Evolutionary conservation across 2,888 invertebrate genomes (phyloP).

Genomic region (Polymixis lichenea): DNA sequence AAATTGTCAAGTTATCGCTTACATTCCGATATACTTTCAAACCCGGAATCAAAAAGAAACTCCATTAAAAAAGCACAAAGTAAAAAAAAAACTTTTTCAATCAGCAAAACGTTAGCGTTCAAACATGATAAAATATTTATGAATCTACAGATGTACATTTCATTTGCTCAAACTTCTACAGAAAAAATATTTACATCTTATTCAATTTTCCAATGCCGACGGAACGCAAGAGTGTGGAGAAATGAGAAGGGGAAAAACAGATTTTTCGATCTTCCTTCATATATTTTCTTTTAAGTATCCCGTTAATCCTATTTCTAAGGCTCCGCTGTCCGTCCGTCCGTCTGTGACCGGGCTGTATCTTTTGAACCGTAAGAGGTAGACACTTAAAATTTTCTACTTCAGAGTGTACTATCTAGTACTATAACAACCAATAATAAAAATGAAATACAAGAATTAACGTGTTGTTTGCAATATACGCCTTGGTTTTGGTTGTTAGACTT

Average conservation of each 20-base stretch:
- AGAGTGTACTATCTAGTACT: not conserved
- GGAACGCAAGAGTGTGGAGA: not conserved
- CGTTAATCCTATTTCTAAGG: not conserved
- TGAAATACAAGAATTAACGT: too few species aligned
- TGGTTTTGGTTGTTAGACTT: not conserved
- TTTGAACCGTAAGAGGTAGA: not conserved
- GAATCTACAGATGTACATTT: slow-evolving; percentile 38
- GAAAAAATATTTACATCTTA: slow-evolving; percentile 13
- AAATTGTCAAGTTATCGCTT: not conserved
- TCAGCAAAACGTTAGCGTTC: slow-evolving; percentile 41
- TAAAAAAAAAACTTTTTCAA: slow-evolving; percentile 49
- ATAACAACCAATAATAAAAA: too few species aligned
- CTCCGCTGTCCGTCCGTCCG: not conserved
- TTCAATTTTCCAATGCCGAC: not conserved
- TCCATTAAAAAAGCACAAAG: slow-evolving; percentile 32
- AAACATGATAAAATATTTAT: slow-evolving; percentile 57
- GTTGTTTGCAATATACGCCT: too few species aligned
- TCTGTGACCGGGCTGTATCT: not conserved
- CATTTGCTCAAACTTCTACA: slow-evolving; percentile 32
- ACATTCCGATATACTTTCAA: not conserved
- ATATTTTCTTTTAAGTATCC: not conserved
- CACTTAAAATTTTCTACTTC: not conserved
- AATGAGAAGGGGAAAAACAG: not conserved
- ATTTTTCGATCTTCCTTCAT: not conserved
- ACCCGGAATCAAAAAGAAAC: slow-evolving; percentile 25